Evolutionary conservation across 2,888 invertebrate species (phyloP), one percentile per base, ranked within the genome.

Genomic region (Trachelus tabidus): DNA sequence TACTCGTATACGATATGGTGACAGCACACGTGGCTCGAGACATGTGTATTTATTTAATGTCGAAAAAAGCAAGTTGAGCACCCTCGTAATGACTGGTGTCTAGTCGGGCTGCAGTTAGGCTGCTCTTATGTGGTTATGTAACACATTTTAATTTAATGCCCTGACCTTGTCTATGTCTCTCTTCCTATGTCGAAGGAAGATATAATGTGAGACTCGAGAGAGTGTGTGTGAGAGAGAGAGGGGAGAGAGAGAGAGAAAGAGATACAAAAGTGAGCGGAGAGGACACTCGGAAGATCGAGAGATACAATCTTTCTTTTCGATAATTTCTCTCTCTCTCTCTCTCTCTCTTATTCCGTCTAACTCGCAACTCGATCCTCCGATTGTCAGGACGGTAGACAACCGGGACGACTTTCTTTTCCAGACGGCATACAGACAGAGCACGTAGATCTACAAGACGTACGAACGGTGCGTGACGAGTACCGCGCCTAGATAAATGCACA

Each of bases 101-200:
- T 89, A 87, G 88, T 87, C 89, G 81, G 83, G 79, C 82, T 85
- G 88, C 87, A 87, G 83, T 87, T 87, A 84, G 79, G 85, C 79
- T 75, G 86, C 85, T 88, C 85, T 87, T 85, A 85, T 83, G 84
- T 82, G 83, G 84, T 89, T 89, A 89, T 87, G 89, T 86, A 89
- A 89, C 87, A 86, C 87, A 89, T 87, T 89, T 89, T 83, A 88
- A 89, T 89, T 87, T 86, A 88, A 87, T 85, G 85, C 87, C 86
- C 85, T 88, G 89, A 89, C 90, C 90, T 90, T 90, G 89, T 89
- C 89, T 90, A 89, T 88, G 87, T 87, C 85, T 86, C 85, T 86
- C 88, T 88, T 88, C 87, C 87, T 86, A 87, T 86, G 82, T 83
- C 79, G 77, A 79, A 79, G 79, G 78, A n/a, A 68, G 69, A 78